A percentile compares a stretch with the other conserved stretches of the same genome.
phyloP scores from a whole-genome alignment of 2,888 invertebrate genomes.

The Oscheius sp. region DNA sequence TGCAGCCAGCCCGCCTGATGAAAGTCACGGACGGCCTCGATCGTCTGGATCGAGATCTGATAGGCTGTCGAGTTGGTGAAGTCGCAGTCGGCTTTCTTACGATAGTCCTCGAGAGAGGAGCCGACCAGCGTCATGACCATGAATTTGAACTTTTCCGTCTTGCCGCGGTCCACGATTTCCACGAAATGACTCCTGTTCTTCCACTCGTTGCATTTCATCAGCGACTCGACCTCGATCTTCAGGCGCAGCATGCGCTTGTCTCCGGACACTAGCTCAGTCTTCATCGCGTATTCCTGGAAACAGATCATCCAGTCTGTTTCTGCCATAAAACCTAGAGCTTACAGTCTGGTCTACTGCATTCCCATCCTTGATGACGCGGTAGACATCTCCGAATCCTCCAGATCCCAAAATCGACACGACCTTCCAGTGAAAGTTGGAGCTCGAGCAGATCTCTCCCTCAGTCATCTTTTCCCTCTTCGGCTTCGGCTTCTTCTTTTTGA shows the following conservation, averaged over 20 bases:
- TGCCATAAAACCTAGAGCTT: not conserved
- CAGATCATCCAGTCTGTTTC: not conserved
- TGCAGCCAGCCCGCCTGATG: constrained; percentile 34
- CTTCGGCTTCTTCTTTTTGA: not conserved
- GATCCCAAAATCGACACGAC: constrained; percentile 22
- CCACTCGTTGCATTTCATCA: constrained; percentile 4
- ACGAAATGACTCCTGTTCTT: constrained; percentile 31
- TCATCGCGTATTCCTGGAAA: constrained; percentile 37
- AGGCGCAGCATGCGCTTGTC: constrained; percentile 30
- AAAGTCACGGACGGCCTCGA: constrained; percentile 22
- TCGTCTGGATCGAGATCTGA: constrained; percentile 26
- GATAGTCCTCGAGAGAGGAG: constrained; percentile 22
- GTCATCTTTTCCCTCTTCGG: constrained; percentile 3
- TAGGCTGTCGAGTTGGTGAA: constrained; percentile 25
- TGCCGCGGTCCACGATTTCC: constrained; percentile 30
- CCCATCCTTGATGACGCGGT: constrained; percentile 17
- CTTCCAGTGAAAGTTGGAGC: constrained; percentile 11
- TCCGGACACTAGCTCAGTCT: constrained; percentile 34
- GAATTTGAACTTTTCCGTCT: constrained; percentile 35
- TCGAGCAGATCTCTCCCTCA: constrained; percentile 14
- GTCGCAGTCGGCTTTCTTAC: constrained; percentile 9
- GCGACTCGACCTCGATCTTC: constrained; percentile 31
- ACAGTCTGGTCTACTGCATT: not conserved
- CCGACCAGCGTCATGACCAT: constrained; percentile 38
- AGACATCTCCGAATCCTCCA: constrained; percentile 37